Evolutionary conservation across 2,113 vertebrate genomes (phyloP).

Genomic region (Lichenostomus cassidix): DNA sequence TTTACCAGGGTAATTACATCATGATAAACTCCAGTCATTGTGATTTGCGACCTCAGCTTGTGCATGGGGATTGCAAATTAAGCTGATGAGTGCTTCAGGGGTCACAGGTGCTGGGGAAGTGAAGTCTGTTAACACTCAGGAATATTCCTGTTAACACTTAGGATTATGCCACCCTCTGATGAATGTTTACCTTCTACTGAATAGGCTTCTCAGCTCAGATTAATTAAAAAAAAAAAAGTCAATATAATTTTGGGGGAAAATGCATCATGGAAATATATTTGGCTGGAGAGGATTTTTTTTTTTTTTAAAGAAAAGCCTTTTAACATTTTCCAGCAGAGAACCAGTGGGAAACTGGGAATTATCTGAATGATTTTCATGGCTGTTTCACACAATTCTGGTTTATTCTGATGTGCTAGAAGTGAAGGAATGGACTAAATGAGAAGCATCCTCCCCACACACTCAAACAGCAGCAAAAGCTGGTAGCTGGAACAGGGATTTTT

Average conservation of each 20-base stretch:
- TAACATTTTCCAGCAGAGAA: neutral
- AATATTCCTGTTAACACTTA: neutral
- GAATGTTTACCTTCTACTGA: neutral
- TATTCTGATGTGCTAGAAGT: neutral
- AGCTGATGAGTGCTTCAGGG: conserved; percentile 28
- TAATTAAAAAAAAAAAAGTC: neutral
- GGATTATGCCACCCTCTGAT: conserved; percentile 13
- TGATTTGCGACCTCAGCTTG: conserved; percentile 47
- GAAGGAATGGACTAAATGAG: neutral
- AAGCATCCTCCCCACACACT: neutral
- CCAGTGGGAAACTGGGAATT: neutral
- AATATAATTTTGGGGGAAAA: neutral
- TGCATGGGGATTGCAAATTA: conserved; percentile 61
- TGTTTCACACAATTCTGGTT: neutral
- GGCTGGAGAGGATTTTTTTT: neutral
- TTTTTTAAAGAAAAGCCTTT: neutral
- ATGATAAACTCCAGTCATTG: conserved; percentile 66
- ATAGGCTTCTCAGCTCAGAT: neutral
- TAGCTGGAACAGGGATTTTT: neutral
- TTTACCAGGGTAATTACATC: conserved; percentile 66
- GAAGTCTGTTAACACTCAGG: conserved; percentile 24
- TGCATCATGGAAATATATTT: neutral
- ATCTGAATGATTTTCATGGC: neutral
- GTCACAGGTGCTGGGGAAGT: conserved; percentile 46
- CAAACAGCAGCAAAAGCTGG: neutral